phyloP scores from a whole-genome alignment of 2,797 vertebrate genomes.

The Eulemur coronatus region DNA sequence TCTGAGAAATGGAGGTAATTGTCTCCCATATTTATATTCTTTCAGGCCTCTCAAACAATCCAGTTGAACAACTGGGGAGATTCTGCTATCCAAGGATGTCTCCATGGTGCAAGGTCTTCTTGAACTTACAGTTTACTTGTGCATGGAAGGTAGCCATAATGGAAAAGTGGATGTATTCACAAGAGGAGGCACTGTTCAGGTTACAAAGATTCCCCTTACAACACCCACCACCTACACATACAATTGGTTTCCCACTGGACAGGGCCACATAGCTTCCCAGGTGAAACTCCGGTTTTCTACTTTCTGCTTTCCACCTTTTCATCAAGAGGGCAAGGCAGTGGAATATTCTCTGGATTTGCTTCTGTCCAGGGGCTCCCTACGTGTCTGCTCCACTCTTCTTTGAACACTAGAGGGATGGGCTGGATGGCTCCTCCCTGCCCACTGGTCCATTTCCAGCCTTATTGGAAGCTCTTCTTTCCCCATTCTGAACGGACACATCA shows the following conservation, averaged over 20 bases:
- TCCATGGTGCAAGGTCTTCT: fast-evolving
- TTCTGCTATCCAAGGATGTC: fast-evolving
- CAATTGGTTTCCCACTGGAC: fast-evolving
- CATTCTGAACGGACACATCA: background rate
- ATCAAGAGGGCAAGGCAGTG: too few relatives aligned
- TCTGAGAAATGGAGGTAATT: background rate
- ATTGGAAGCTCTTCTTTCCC: too few relatives aligned
- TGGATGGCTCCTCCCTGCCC: background rate
- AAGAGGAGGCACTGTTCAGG: background rate
- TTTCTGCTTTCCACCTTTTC: background rate
- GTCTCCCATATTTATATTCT: fast-evolving
- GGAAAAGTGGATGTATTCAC: background rate
- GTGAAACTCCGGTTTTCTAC: background rate
- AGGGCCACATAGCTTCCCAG: background rate
- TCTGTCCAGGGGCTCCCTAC: background rate
- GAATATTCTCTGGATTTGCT: fast-evolving
- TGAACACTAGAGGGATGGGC: background rate
- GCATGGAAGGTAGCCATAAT: background rate
- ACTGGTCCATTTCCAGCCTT: too few relatives aligned
- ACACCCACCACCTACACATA: background rate
- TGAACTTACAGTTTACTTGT: fast-evolving
- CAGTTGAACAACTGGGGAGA: background rate
- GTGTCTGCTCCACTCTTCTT: fast-evolving
- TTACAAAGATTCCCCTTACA: background rate
- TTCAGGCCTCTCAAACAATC: background rate